A percentile compares a stretch with the other conserved stretches of the same genome.
These are phyloP conservation scores for Eleutherodactylus coqui DNA, from an alignment of 2,797 vertebrate genomes.

Conservation along the genomic window DNA sequence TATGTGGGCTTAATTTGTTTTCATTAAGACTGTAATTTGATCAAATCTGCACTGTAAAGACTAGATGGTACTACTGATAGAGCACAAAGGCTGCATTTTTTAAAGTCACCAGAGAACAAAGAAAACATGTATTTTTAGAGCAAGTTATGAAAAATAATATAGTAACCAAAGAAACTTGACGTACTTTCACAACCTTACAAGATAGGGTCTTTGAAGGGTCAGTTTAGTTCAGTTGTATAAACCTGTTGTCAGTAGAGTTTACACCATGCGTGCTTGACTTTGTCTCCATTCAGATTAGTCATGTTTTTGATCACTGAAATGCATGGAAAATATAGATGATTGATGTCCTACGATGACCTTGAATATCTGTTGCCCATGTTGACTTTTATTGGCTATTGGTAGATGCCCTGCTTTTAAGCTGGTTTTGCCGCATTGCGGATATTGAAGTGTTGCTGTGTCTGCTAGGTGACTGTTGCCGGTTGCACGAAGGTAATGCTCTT, in stretches of 20 bases:
- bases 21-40: conserved; percentile 55
- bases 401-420: not conserved
- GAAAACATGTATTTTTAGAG: conserved; percentile 37
- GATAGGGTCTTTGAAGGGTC: conserved; percentile 32
- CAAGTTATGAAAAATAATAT: conserved; percentile 28
- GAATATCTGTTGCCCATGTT: not conserved
- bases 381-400: not conserved
- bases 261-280: not conserved
- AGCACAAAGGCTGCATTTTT: conserved; percentile 29
- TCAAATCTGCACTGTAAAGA: conserved; percentile 27
- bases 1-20: conserved; percentile 49
- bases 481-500: not conserved
- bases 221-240: conserved; percentile 1
- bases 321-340: not conserved
- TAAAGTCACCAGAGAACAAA: conserved; percentile 17
- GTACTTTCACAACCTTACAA: conserved; percentile 4
- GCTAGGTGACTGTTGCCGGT: not conserved
- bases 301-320: not conserved
- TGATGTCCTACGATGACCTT: conserved; percentile 18
- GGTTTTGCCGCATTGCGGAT: conserved; percentile 48
- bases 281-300: not conserved
- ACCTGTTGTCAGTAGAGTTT: not conserved
- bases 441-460: not conserved
- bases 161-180: conserved; percentile 32
- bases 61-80: conserved; percentile 37